These are phyloP conservation scores for Oreochromis grahami DNA, from an alignment of 2,797 vertebrate genomes.

Conservation along the genomic window DNA sequence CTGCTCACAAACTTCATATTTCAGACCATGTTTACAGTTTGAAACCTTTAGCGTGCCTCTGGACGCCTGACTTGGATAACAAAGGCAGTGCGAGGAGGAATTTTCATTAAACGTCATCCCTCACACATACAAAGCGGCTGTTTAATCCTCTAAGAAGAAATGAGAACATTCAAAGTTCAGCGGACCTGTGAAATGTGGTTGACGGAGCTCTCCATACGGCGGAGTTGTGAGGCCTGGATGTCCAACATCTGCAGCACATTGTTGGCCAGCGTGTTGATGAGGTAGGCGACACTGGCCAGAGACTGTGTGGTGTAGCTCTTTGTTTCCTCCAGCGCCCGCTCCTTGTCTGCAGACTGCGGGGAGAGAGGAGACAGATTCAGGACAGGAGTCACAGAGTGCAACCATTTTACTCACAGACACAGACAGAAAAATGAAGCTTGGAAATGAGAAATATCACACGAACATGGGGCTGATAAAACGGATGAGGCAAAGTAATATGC, in stretches of 20 bases:
- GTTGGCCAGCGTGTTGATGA: slow-evolving; percentile 96
- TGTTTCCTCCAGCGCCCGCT: slow-evolving; percentile 91
- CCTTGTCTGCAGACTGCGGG: slow-evolving; percentile 78
- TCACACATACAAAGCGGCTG: not conserved
- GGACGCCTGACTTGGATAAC: not conserved
- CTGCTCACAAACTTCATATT: not conserved
- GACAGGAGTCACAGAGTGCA: not conserved
- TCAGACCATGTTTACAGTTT: not conserved
- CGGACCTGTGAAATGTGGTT: slow-evolving; percentile 93
- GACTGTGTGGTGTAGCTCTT: slow-evolving; percentile 96
- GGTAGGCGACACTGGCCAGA: slow-evolving; percentile 91
- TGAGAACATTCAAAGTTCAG: not conserved
- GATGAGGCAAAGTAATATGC: not conserved
- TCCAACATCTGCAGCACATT: slow-evolving; percentile 96
- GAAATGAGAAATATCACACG: not conserved
- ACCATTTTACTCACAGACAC: not conserved
- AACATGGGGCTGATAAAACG: not conserved
- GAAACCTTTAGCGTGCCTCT: not conserved
- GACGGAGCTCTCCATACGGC: slow-evolving; percentile 93
- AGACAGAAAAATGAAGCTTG: not conserved
- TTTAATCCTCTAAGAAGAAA: not conserved
- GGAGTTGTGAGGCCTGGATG: slow-evolving; percentile 92
- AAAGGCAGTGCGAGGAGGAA: not conserved
- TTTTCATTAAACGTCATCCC: not conserved
- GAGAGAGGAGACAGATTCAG: not conserved